Evolutionary conservation across 2,797 vertebrate genomes (phyloP).

Genomic region (Cuculus canorus): DNA sequence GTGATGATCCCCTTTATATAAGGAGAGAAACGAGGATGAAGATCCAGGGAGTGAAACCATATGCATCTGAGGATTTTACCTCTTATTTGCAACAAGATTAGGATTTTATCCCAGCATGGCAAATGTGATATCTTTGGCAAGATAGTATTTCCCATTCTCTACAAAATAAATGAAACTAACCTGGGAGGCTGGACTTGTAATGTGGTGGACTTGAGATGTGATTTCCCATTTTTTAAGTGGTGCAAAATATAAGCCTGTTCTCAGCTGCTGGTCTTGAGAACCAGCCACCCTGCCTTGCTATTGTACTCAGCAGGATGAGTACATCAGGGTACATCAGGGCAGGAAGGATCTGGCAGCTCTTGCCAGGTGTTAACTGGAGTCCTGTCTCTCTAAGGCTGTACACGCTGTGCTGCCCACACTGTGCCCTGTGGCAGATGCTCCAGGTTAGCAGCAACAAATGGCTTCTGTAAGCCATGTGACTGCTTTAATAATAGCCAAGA

Average conservation of each 20-base stretch:
- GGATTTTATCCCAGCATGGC: neutral
- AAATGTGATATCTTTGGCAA: neutral
- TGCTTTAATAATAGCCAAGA: neutral
- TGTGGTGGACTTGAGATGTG: no score
- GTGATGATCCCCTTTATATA: neutral
- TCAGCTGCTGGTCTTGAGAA: neutral
- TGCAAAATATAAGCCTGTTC: neutral
- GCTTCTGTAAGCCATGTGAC: accelerated
- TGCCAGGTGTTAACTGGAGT: neutral
- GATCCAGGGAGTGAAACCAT: neutral
- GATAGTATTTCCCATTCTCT: neutral
- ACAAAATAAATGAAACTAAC: neutral
- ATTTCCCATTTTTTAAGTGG: neutral
- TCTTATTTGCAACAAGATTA: neutral
- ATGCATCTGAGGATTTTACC: neutral
- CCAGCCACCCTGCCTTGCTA: neutral
- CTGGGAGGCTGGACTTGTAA: neutral
- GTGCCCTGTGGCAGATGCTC: neutral
- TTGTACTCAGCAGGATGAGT: no score
- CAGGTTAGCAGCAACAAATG: neutral
- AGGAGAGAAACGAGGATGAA: neutral
- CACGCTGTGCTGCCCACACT: neutral
- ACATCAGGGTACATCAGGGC: neutral
- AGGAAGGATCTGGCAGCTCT: neutral
- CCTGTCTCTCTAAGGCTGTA: neutral